These are phyloP conservation scores for Odontesthes bonariensis DNA, from an alignment of 2,113 vertebrate species.

Conservation along the genomic window DNA sequence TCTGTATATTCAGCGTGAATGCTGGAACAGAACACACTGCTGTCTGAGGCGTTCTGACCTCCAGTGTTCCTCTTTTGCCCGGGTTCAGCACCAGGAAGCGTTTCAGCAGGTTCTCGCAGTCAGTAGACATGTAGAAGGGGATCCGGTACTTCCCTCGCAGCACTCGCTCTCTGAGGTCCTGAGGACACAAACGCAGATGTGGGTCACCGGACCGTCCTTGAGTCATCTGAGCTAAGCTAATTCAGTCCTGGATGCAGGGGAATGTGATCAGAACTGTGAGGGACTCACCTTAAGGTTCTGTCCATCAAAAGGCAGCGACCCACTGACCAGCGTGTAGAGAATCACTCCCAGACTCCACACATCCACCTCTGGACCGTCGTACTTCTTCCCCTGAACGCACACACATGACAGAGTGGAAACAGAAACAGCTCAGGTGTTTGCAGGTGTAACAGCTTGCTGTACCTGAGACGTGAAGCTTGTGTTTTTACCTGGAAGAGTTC, in stretches of 20 bases:
- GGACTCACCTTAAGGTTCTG: constrained; percentile 90
- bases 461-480: too few relatives aligned
- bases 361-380: constrained; percentile 92
- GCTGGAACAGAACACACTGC: not conserved
- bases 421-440: not conserved
- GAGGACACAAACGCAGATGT: not conserved
- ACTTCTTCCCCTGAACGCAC: constrained; percentile 87
- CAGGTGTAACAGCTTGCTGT: not conserved
- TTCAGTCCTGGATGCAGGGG: too few relatives aligned
- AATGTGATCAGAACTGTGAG: not conserved
- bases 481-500: constrained; percentile 88
- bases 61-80: constrained; percentile 90
- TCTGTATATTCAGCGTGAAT: too few relatives aligned
- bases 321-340: constrained; percentile 92
- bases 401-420: not conserved
- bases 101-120: constrained; percentile 95
- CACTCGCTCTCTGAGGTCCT: constrained; percentile 94
- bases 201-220: not conserved
- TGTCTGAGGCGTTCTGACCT: constrained; percentile 72
- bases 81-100: constrained; percentile 92
- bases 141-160: constrained; percentile 93
- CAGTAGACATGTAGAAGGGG: constrained; percentile 95
- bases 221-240: too few relatives aligned
- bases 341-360: constrained; percentile 96
- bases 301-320: constrained; percentile 92